A percentile compares a stretch with the other conserved stretches of the same genome.
Evolutionary conservation across 2,113 vertebrate genomes (phyloP).

Genomic region (Climacteris rufus): DNA sequence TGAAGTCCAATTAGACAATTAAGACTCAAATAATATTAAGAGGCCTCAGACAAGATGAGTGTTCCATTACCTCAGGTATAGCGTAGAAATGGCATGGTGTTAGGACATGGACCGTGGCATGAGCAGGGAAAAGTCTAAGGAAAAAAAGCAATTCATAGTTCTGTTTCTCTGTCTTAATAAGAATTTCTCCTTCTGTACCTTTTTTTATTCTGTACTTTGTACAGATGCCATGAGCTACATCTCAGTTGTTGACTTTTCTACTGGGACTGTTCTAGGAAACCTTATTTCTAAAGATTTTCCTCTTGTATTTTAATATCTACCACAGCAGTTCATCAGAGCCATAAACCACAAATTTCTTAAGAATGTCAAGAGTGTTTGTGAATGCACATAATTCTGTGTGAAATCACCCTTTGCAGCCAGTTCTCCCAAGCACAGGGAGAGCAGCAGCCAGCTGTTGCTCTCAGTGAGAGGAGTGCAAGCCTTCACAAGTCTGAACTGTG

Average conservation of each 20-base stretch:
- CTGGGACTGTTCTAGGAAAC: background rate
- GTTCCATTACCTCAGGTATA: background rate
- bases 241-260: background rate
- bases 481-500: background rate
- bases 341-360: background rate
- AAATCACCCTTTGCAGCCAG: background rate
- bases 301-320: background rate
- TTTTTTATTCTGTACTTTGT: background rate
- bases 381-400: too few relatives aligned
- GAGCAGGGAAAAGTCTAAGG: background rate
- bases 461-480: background rate
- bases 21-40: background rate
- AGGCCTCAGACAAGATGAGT: background rate
- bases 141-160: background rate
- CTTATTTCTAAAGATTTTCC: background rate
- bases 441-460: too few relatives aligned
- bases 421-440: background rate
- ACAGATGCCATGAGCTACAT: background rate
- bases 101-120: background rate
- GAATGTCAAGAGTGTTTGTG: background rate
- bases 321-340: background rate
- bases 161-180: background rate
- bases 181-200: background rate
- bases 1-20: background rate
- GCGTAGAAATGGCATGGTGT: background rate